Percentiles rank a stretch among this genome's conserved stretches.
Conservation (phyloP, 2,888 invertebrate genomes). For the Cyrtodaria siliqua region DNA sequence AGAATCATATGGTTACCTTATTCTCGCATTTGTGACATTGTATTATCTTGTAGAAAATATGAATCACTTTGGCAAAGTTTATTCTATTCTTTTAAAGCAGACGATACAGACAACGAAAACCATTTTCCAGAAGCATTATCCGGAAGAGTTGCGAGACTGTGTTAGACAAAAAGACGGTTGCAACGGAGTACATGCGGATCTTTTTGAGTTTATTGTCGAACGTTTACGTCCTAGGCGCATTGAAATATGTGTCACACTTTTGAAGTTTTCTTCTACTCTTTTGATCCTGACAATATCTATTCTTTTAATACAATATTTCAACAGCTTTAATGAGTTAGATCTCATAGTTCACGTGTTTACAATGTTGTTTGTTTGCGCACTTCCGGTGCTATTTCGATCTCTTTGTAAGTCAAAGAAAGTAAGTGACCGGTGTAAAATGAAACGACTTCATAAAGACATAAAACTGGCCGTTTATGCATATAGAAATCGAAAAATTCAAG, state of each 20-base stretch:
- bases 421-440: too few species aligned
- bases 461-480: too few species aligned
- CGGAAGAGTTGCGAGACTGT: too few species aligned
- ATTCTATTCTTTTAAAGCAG: not conserved
- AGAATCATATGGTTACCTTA: constrained; percentile 17
- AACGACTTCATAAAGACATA: too few species aligned
- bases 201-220: constrained; percentile 8
- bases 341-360: constrained; percentile 8
- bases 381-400: not conserved
- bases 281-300: constrained; percentile 5
- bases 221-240: constrained; percentile 7
- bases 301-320: constrained; percentile 2
- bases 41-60: constrained; percentile 5
- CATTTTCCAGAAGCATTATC: too few species aligned
- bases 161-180: too few species aligned
- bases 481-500: too few species aligned
- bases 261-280: not conserved
- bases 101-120: not conserved
- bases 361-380: constrained; percentile 7
- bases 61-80: not conserved
- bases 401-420: constrained; percentile 1
- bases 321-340: not conserved
- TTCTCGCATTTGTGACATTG: not conserved
- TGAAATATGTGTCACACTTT: not conserved
- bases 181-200: not conserved